Percentiles rank a stretch among this genome's conserved stretches.
Evolutionary conservation across 2,113 vertebrate genomes (phyloP).

Genomic region (Gorsachius goisagi): DNA sequence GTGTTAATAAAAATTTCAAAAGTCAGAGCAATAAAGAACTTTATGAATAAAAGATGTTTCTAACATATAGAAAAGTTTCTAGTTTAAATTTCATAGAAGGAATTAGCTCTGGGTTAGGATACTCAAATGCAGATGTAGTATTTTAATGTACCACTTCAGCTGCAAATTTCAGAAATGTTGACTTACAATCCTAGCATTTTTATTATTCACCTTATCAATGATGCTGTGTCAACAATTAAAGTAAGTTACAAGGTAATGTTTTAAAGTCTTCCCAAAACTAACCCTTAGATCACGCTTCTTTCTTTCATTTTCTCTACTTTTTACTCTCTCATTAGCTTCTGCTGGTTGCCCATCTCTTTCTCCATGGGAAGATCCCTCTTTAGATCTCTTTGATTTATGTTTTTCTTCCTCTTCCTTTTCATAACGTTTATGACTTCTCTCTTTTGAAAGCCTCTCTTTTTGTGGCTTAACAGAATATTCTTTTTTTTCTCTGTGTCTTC

Average conservation of each 20-base stretch:
- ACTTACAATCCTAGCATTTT: neutral
- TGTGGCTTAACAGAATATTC: constrained; percentile 28
- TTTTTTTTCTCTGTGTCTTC: constrained; percentile 51
- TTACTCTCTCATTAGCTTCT: constrained; percentile 42
- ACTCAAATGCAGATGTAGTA: neutral
- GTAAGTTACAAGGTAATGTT: neutral
- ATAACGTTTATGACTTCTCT: neutral
- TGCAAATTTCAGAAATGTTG: neutral
- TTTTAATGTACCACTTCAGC: neutral
- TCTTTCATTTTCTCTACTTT: constrained; percentile 33
- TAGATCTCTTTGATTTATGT: constrained; percentile 39
- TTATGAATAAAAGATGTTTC: neutral
- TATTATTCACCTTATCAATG: neutral
- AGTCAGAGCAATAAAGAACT: neutral
- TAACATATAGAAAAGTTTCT: neutral
- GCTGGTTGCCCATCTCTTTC: constrained; percentile 16
- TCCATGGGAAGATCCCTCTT: constrained; percentile 31
- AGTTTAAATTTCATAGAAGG: neutral
- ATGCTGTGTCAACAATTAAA: neutral
- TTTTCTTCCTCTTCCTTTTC: constrained; percentile 46
- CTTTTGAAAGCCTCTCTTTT: constrained; percentile 45
- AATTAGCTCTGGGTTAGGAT: neutral
- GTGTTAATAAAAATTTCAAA: neutral
- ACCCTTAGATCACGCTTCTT: constrained; percentile 67
- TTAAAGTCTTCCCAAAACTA: neutral